Base-by-base conservation (phyloP, 2,113 vertebrate species). In the Toxotes chatareus region DNA sequence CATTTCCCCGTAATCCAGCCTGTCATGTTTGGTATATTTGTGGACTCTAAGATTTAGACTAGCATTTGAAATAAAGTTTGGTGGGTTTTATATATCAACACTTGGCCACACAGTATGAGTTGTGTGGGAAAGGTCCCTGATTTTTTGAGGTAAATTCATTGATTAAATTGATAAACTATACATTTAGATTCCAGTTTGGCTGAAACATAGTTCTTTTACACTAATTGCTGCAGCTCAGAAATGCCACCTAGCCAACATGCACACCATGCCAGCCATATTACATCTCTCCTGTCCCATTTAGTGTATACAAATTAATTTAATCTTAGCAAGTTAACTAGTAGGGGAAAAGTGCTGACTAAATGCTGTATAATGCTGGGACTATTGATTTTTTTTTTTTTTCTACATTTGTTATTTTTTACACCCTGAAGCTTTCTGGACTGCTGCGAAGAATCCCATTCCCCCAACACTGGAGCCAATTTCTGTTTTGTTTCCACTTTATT, bases 401-500 rank as follows among this genome's bases (percentile, higher is more conserved):
- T n/a, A 82, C 46, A 12, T 76, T 69, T 60, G 63, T 40, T 79
- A n/a, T 73, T 69, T 14, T 77, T 82, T 69, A 21, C 27, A 80
- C 84, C n/a, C 76, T 0, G 38, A 70, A 84, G 84, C 68, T 72
- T 7, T 14, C 34, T 61, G 4, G 71, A 73, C 72, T 31, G 75
- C 71, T 47, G 56, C 6, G 21, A 62, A 61, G 32, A 72, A 75
- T 70, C 51, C 61, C 51, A 60, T 40, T 47, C 74, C 19, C 65
- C 32, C 59, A 62, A 61, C 55, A 47, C 81, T 56, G 70, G 23
- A 88, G 84, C 79, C 79, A 83, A 62, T 87, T 87, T 83, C 71
- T 65, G 36, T 74, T 84, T 79, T 74, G 79, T 86, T 76, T 72
- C 76, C 55, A 23, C 76, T 86, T 89, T 83, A 70, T 79, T 80